Percentiles rank a stretch among this genome's conserved stretches.
phyloP scores from a whole-genome alignment of 2,113 vertebrate genomes.

The Rhinopithecus roxellana region DNA sequence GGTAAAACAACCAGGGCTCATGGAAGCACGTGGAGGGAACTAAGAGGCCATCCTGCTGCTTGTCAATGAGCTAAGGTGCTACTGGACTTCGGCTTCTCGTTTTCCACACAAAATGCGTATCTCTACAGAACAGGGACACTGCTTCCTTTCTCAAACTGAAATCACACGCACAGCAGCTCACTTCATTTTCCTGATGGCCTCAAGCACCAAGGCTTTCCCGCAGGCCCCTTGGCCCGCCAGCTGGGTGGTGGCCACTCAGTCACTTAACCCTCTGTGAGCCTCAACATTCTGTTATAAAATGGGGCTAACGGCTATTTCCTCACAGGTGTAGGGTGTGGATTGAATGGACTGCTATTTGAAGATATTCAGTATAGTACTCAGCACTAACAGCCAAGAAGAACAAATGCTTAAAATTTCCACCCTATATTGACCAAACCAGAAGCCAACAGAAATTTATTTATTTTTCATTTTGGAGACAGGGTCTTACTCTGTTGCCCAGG shows the following conservation, averaged over 20 bases:
- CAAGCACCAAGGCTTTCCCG: background rate
- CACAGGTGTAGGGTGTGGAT: no score
- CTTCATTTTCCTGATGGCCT: background rate
- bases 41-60: accelerated
- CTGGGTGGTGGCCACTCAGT: background rate
- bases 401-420: background rate
- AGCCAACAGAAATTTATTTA: no score
- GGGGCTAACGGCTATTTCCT: background rate
- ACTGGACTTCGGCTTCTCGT: background rate
- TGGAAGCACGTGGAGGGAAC: background rate
- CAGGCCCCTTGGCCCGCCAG: background rate
- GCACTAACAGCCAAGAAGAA: background rate
- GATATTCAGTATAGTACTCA: accelerated
- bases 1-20: accelerated
- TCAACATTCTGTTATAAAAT: accelerated
- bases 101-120: background rate
- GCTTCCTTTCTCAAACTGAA: no score
- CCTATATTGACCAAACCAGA: background rate
- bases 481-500: no score
- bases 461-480: no score
- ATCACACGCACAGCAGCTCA: background rate
- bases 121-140: background rate
- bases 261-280: background rate
- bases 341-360: background rate
- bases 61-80: accelerated